Evolutionary conservation across 2,113 vertebrate genomes (phyloP).

Genomic region (Zingel zingel): DNA sequence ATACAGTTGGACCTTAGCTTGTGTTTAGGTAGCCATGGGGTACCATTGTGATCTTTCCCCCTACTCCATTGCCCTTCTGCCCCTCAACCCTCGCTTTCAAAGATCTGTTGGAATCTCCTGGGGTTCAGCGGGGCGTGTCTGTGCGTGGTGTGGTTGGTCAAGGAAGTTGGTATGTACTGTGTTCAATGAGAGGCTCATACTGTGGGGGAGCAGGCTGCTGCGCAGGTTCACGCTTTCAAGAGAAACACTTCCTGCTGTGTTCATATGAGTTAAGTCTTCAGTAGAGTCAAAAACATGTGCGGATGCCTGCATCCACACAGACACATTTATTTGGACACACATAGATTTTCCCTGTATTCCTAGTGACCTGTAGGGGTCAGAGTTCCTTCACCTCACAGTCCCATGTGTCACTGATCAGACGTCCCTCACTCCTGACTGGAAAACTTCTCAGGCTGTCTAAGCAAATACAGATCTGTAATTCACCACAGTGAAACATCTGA

Average conservation of each 20-base stretch:
- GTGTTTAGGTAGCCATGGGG: conserved; percentile 77
- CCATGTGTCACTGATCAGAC: conserved; percentile 46
- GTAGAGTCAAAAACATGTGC: conserved; percentile 30
- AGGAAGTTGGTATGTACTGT: conserved; percentile 18
- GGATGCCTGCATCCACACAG: neutral
- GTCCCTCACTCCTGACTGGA: neutral
- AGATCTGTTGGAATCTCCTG: conserved; percentile 55
- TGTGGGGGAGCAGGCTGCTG: conserved; percentile 33
- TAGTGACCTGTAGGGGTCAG: conserved; percentile 75
- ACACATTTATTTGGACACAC: conserved; percentile 3
- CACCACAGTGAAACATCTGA: conserved; percentile 33
- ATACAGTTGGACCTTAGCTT: conserved; percentile 77
- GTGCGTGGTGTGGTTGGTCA: conserved; percentile 13
- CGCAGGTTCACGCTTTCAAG: conserved; percentile 27
- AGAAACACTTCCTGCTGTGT: conserved; percentile 36
- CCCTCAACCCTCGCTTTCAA: conserved; percentile 59
- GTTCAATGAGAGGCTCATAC: conserved; percentile 26
- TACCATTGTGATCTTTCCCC: conserved; percentile 67
- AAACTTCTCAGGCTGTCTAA: conserved; percentile 36
- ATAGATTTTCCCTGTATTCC: conserved; percentile 26
- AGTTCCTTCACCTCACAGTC: conserved; percentile 59
- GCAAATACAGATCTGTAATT: conserved; percentile 12
- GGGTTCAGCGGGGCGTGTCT: conserved; percentile 24
- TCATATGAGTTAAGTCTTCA: conserved; percentile 17
- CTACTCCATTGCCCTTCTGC: conserved; percentile 60